These are phyloP conservation scores for Paraplagusia blochii DNA, from an alignment of 2,113 vertebrate species.

Conservation along the genomic window DNA sequence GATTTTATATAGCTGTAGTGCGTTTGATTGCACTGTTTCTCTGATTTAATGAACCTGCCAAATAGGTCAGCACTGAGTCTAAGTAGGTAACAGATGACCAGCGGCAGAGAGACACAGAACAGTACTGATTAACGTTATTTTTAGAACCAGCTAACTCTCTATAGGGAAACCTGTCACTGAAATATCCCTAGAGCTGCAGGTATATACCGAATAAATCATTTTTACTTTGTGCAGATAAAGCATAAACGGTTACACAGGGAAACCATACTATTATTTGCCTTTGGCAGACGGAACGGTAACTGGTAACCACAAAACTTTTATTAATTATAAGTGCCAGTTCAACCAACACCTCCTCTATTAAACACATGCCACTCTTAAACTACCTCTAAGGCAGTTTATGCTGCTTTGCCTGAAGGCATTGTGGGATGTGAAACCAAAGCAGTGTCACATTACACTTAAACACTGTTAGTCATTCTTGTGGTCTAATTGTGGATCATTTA, in stretches of 20 bases:
- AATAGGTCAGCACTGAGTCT: conserved; percentile 5
- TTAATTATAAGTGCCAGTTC: conserved; percentile 1
- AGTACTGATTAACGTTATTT: conserved; percentile 3
- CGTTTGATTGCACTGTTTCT: conserved; percentile 26
- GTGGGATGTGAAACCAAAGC: conserved; percentile 45
- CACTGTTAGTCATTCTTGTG: conserved; percentile 53
- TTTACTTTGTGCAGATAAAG: background rate
- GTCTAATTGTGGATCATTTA: conserved; percentile 61
- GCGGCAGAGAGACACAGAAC: background rate
- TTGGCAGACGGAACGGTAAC: conserved; percentile 5
- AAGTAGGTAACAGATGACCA: background rate
- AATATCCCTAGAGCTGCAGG: background rate
- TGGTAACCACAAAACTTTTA: background rate
- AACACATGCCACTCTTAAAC: conserved; percentile 9
- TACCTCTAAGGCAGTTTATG: conserved; percentile 37
- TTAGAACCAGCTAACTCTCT: background rate
- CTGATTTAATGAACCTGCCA: conserved; percentile 10
- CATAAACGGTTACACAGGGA: conserved; percentile 31
- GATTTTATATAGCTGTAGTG: conserved; percentile 25
- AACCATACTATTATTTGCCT: background rate
- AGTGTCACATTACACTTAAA: conserved; percentile 63
- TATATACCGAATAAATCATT: background rate
- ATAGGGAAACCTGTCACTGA: background rate
- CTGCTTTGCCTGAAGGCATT: conserved; percentile 38
- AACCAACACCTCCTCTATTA: background rate